Evolutionary conservation across 2,113 vertebrate genomes (phyloP).

Genomic region (Notothenia coriiceps): DNA sequence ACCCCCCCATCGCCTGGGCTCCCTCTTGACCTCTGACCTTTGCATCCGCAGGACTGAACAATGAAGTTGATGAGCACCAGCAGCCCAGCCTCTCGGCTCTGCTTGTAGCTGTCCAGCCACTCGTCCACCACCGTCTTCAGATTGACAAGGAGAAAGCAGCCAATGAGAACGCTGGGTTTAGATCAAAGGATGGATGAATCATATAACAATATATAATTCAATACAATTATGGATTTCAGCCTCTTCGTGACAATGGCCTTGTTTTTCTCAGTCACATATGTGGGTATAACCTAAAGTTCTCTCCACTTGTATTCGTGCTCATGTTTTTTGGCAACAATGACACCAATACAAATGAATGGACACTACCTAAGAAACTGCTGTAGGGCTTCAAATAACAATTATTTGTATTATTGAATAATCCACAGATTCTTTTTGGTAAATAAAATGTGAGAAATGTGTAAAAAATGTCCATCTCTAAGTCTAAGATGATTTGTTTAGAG

Average conservation of each 20-base stretch:
- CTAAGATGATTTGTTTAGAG: too few species aligned
- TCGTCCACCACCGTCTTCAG: conserved; percentile 89
- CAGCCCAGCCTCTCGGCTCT: conserved; percentile 81
- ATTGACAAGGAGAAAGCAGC: conserved; percentile 49
- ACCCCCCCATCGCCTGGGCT: conserved; percentile 17
- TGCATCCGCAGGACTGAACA: conserved; percentile 89
- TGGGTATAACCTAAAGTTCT: background rate
- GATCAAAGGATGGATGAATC: conserved; percentile 24
- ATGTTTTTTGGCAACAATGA: conserved; percentile 16
- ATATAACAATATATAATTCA: conserved; percentile 14
- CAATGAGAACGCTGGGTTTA: conserved; percentile 44
- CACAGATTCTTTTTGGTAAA: too few species aligned
- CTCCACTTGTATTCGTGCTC: background rate
- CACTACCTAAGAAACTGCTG: conserved; percentile 10
- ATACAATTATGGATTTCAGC: conserved; percentile 13
- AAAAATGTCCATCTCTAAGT: too few species aligned
- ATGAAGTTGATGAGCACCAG: conserved; percentile 92
- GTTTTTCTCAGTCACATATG: conserved; percentile 9
- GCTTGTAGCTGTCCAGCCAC: conserved; percentile 91
- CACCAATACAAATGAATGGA: conserved; percentile 11
- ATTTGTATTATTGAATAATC: too few species aligned
- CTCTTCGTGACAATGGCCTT: too few species aligned
- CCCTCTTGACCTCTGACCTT: conserved; percentile 83
- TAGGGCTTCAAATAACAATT: too few species aligned
- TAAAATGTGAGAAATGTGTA: too few species aligned